Evolutionary conservation across 2,113 vertebrate genomes (phyloP), one percentile per base, ranked within the genome.

Genomic region (Sardina pilchardus): DNA sequence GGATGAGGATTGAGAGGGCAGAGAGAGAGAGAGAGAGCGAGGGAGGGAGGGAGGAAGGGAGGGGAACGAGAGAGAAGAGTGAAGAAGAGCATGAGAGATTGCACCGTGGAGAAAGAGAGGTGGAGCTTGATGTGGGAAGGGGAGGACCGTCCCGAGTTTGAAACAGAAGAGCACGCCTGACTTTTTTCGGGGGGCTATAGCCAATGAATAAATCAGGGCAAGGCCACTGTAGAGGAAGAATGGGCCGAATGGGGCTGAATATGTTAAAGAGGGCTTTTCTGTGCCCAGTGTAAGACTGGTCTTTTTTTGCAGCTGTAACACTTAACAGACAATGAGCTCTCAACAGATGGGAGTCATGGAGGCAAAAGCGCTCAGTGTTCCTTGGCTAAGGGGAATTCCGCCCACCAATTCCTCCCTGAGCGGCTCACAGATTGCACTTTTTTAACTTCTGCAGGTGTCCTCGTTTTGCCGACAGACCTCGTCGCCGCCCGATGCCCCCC

Each of bases 141-240:
- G 83, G 88, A 86, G 75, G 81, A 53, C 81, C 30, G 67, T 75
- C 9, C 26, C 47, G 63, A 84, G 80, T 85, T 83, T 88, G 87
- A 86, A 90, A 89, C 83, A 82, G 88, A 26, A 84, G 48, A 80
- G 81, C 84, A 83, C 87, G 83, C 36, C 83, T 82, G 88, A 86
- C 83, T 83, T 85, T 84, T 78, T 78, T 36, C 30, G 12, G 50
- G 78, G 89, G 75, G 85, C 82, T 96, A 96, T 97, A 98, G 97
- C 96, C 97, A 96, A 98, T 99, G 98, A 99, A 99, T 99, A 99
- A 99, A 99, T 99, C 97, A 99, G 94, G 94, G 95, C n/a, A 83
- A 95, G 93, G 96, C 96, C 96, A 96, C 95, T 90, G 88, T 95
- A 94, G 94, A 96, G 95, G 96, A 93, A 95, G 94, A 93, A 93